These are phyloP conservation scores for Babyrousa celebensis DNA, from an alignment of 2,797 vertebrate genomes.

Conservation along the genomic window DNA sequence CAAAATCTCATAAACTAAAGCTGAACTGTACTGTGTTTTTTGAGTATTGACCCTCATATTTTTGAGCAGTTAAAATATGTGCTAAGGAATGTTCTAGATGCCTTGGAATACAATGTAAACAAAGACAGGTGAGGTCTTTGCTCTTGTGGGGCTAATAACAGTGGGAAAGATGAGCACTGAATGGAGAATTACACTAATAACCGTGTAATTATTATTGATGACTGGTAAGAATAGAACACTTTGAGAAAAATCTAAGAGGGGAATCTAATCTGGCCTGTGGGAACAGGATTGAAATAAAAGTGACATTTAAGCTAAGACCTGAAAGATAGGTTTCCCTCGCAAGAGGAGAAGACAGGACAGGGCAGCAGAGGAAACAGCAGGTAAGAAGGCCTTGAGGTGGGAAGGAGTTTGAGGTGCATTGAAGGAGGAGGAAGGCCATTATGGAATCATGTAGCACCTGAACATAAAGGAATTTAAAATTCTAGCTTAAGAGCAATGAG, in stretches of 20 bases:
- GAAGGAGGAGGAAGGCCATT: neutral
- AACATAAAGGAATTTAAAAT: neutral
- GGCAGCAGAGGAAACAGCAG: neutral
- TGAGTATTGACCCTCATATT: neutral
- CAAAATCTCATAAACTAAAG: neutral
- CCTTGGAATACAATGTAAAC: constrained; percentile 18
- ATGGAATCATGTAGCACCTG: neutral
- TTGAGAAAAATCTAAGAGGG: neutral
- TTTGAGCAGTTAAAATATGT: neutral
- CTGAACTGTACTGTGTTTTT: neutral
- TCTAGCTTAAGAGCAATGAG: constrained; percentile 14
- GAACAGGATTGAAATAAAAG: neutral
- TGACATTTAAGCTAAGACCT: neutral
- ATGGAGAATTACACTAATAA: neutral
- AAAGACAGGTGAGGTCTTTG: neutral
- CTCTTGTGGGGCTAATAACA: neutral
- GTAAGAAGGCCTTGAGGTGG: neutral
- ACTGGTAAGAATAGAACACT: neutral
- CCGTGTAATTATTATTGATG: neutral
- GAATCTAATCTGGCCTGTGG: neutral
- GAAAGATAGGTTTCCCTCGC: neutral
- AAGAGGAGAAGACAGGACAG: neutral
- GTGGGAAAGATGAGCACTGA: neutral
- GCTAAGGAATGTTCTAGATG: neutral
- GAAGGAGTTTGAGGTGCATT: neutral